phyloP scores from a whole-genome alignment of 2,113 vertebrate species.

The Cryptotis parvus region DNA sequence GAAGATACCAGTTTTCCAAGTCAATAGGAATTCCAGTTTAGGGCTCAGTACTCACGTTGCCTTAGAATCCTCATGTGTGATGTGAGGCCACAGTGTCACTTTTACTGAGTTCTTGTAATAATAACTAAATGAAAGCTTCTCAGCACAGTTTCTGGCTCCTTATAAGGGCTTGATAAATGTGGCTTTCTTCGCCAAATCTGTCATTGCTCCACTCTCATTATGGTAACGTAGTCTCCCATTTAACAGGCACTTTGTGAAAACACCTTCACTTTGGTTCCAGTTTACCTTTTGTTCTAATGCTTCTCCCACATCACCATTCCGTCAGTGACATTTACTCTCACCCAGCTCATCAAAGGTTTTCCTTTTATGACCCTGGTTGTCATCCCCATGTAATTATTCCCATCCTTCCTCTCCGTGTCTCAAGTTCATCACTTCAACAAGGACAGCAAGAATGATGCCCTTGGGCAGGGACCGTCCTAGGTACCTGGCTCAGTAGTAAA shows the following conservation, averaged over 20 bases:
- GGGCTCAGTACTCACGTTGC: not conserved
- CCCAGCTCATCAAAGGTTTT: not conserved
- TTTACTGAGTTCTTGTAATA: not conserved
- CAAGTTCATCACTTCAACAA: not conserved
- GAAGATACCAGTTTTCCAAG: not conserved
- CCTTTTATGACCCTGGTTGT: not conserved
- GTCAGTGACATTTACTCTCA: not conserved
- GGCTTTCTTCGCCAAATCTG: not conserved
- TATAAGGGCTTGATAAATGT: not conserved
- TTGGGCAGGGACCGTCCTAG: not conserved
- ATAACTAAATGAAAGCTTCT: not conserved
- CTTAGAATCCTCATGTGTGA: not conserved
- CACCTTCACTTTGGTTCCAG: not conserved
- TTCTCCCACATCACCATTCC: not conserved
- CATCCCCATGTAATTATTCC: not conserved
- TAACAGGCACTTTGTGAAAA: not conserved
- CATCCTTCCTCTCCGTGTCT: not conserved
- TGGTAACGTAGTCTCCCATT: not conserved
- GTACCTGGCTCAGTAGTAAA: not conserved
- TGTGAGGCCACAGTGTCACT: not conserved
- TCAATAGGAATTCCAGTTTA: fast-evolving
- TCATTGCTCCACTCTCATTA: not conserved
- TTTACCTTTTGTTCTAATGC: not conserved
- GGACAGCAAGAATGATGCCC: not conserved
- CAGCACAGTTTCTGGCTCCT: not conserved